These are phyloP conservation scores for Muntiacus reevesi DNA, from an alignment of 2,113 vertebrate species.

Conservation along the genomic window DNA sequence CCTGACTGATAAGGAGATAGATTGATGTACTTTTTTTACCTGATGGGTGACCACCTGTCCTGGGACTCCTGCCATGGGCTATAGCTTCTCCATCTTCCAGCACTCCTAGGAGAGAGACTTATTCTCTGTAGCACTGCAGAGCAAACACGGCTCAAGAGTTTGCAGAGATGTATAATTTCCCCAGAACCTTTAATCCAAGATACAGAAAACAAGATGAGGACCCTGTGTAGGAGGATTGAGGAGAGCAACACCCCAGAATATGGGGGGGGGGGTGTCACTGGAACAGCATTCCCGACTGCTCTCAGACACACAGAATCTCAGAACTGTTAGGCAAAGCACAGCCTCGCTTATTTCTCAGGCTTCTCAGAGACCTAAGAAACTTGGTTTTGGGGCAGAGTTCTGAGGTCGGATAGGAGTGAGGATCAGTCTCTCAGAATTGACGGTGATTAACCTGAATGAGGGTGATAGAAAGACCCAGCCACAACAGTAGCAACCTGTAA, in stretches of 20 bases:
- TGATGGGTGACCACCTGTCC: not conserved
- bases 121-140: not conserved
- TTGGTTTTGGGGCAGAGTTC: not conserved
- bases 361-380: not conserved
- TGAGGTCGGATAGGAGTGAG: not conserved
- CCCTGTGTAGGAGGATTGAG: not conserved
- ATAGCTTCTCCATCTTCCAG: not conserved
- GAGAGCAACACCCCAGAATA: not conserved
- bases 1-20: not conserved
- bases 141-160: not conserved
- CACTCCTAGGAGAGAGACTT: not conserved
- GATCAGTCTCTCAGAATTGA: not conserved
- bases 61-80: not conserved
- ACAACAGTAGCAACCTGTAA: not conserved
- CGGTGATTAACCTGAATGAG: not conserved
- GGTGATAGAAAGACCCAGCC: not conserved
- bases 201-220: not conserved
- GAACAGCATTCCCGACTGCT: not conserved
- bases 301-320: not conserved
- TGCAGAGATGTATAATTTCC: not conserved
- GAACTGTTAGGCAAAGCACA: not conserved
- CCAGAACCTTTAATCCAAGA: not conserved
- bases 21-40: not conserved
- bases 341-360: not conserved
- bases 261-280: rapidly evolving